Percentiles rank a stretch among this genome's conserved stretches.
Evolutionary conservation across 2,888 invertebrate genomes (phyloP).

Genomic region (Mythimna loreyi): DNA sequence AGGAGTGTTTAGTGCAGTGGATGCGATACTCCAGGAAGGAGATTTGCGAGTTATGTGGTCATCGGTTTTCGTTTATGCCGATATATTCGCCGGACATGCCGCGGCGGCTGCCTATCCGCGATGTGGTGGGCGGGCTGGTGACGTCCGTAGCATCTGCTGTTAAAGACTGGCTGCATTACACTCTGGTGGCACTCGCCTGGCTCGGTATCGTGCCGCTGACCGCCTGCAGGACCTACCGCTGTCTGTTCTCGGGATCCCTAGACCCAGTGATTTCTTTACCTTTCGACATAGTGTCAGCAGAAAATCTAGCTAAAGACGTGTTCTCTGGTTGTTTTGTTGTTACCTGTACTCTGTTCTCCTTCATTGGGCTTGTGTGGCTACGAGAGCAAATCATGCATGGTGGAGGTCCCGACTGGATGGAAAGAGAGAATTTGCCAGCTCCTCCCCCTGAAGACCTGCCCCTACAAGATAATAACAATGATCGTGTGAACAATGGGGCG

Average conservation of each 20-base stretch:
- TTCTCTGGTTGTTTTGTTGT: slow-evolving; percentile 99
- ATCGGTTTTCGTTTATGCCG: slow-evolving; percentile 99
- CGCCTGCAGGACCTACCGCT: slow-evolving; percentile 98
- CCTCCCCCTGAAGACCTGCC: slow-evolving; percentile 87
- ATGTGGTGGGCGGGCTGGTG: slow-evolving; percentile 97
- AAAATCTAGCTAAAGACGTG: slow-evolving; percentile 97
- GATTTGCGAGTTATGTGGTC: slow-evolving; percentile 99
- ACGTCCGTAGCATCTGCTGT: slow-evolving; percentile 97
- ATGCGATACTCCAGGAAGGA: slow-evolving; percentile 99
- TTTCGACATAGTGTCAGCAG: slow-evolving; percentile 97
- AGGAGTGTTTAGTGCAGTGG: slow-evolving; percentile 99
- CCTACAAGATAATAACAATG: slow-evolving; percentile 88
- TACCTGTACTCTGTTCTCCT: slow-evolving; percentile 98
- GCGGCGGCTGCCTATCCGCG: slow-evolving; percentile 97
- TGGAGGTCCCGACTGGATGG: slow-evolving; percentile 99
- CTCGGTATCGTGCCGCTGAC: slow-evolving; percentile 98
- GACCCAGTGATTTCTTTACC: slow-evolving; percentile 96
- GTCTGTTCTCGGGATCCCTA: slow-evolving; percentile 97
- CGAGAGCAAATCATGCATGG: slow-evolving; percentile 99
- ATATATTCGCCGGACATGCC: slow-evolving; percentile 99
- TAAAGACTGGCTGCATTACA: slow-evolving; percentile 99
- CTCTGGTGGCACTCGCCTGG: slow-evolving; percentile 99
- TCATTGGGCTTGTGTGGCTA: slow-evolving; percentile 99
- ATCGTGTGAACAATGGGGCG: slow-evolving; percentile 81
- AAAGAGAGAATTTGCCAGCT: slow-evolving; percentile 92